These are phyloP conservation scores for Drosophila truncata DNA, from an alignment of 1,140 invertebrate species.

Conservation along the genomic window DNA sequence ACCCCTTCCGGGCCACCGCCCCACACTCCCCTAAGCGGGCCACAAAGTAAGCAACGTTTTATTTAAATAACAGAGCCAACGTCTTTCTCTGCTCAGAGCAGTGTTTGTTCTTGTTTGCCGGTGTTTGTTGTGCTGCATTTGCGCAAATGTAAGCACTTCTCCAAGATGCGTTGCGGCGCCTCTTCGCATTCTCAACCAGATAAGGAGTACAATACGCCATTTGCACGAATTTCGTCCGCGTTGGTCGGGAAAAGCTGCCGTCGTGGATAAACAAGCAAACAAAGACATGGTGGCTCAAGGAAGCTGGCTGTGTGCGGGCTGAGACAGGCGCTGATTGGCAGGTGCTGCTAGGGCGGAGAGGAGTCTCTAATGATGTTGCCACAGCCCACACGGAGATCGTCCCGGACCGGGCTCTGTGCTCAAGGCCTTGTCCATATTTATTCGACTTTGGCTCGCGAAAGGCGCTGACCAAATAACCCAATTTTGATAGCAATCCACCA, in stretches of 20 bases:
- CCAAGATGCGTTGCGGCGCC: conserved; percentile 18
- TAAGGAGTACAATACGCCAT: conserved; percentile 70
- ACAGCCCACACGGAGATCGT: conserved; percentile 20
- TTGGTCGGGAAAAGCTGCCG: conserved; percentile 29
- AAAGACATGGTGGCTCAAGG: conserved; percentile 35
- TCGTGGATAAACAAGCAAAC: conserved; percentile 55
- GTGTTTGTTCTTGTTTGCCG: conserved; percentile 33
- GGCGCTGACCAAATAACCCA: neutral
- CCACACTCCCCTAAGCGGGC: conserved; percentile 29
- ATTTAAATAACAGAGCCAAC: conserved; percentile 77
- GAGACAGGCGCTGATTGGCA: conserved; percentile 2
- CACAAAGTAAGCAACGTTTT: conserved; percentile 80
- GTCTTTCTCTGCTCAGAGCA: conserved; percentile 52
- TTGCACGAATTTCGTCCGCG: conserved; percentile 59
- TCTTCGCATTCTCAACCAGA: conserved; percentile 26
- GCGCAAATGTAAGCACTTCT: conserved; percentile 73
- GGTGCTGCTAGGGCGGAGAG: conserved; percentile 34
- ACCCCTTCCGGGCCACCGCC: neutral
- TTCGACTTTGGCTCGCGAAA: neutral
- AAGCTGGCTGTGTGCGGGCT: conserved; percentile 4
- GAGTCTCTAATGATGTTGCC: conserved; percentile 63
- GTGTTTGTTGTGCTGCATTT: conserved; percentile 52
- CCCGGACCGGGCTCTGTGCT: neutral
- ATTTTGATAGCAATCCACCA: conserved; percentile 8
- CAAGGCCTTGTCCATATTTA: neutral